These are phyloP conservation scores for Baccha elongata DNA, from an alignment of 2,888 invertebrate species.

Conservation along the genomic window DNA sequence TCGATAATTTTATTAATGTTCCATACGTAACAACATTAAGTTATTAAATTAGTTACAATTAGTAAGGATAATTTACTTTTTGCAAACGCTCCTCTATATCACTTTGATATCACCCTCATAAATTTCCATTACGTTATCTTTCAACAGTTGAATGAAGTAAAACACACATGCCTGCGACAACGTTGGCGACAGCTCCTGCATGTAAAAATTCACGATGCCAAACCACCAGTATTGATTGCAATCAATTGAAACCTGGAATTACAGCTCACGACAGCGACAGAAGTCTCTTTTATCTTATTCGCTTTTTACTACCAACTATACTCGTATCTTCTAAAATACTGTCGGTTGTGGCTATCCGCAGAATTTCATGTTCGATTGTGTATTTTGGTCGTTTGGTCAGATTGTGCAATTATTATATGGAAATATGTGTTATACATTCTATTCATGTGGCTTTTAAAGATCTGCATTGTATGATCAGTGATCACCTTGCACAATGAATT, in stretches of 20 bases:
- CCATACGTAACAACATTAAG: no score
- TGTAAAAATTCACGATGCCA: not conserved
- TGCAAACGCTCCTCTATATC: not conserved
- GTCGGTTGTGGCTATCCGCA: constrained; percentile 25
- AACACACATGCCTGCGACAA: not conserved
- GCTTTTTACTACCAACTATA: not conserved
- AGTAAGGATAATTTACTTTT: not conserved
- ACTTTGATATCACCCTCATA: not conserved
- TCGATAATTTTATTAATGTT: no score
- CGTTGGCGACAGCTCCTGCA: not conserved
- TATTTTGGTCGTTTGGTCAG: constrained; percentile 42
- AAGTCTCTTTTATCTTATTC: constrained; percentile 19
- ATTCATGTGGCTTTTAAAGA: constrained; percentile 44
- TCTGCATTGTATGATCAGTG: constrained; percentile 37
- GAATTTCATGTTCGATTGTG: constrained; percentile 45
- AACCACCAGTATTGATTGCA: not conserved
- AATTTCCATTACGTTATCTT: not conserved
- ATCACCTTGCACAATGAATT: constrained; percentile 69
- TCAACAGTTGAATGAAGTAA: not conserved
- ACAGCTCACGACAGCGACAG: not conserved
- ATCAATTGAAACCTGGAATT: not conserved
- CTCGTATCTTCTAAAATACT: not conserved
- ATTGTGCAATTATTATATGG: constrained; percentile 60
- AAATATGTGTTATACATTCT: constrained; percentile 54
- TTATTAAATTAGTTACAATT: not conserved